phyloP scores from a whole-genome alignment of 2,888 invertebrate species.

The Troides aeacus region DNA sequence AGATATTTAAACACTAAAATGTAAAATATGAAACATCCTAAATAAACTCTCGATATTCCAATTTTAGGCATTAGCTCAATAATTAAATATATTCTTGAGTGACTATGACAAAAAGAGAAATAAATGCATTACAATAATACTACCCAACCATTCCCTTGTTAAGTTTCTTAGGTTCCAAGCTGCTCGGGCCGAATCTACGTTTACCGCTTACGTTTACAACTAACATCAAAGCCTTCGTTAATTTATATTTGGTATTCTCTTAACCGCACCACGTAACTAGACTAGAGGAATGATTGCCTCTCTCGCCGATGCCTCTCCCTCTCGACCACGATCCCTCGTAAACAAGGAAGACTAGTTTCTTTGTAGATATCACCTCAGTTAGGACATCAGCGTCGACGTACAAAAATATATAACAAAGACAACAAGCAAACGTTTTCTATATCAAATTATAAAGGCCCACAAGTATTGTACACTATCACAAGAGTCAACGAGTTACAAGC shows the following conservation, averaged over 20 bases:
- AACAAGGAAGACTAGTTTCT: conserved; percentile 79
- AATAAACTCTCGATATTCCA: conserved; percentile 80
- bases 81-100: conserved; percentile 78
- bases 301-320: conserved; percentile 59
- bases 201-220: conserved; percentile 53
- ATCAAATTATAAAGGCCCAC: conserved; percentile 74
- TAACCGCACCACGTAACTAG: conserved; percentile 77
- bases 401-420: conserved; percentile 74
- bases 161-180: conserved; percentile 69
- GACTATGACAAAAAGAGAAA: conserved; percentile 76
- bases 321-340: conserved; percentile 55
- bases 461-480: conserved; percentile 69
- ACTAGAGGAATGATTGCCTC: conserved; percentile 79
- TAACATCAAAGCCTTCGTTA: conserved; percentile 73
- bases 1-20: conserved; percentile 80
- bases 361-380: conserved; percentile 76
- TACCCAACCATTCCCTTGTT: conserved; percentile 70
- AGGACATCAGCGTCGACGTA: conserved; percentile 64
- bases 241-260: conserved; percentile 77
- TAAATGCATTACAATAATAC: conserved; percentile 80
- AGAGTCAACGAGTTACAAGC: conserved; percentile 46
- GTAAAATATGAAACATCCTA: conserved; percentile 80
- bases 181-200: conserved; percentile 60
- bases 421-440: conserved; percentile 71
- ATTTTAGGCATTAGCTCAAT: conserved; percentile 80